These are phyloP conservation scores for Helogale parvula DNA, from an alignment of 2,113 vertebrate species.

Conservation along the genomic window DNA sequence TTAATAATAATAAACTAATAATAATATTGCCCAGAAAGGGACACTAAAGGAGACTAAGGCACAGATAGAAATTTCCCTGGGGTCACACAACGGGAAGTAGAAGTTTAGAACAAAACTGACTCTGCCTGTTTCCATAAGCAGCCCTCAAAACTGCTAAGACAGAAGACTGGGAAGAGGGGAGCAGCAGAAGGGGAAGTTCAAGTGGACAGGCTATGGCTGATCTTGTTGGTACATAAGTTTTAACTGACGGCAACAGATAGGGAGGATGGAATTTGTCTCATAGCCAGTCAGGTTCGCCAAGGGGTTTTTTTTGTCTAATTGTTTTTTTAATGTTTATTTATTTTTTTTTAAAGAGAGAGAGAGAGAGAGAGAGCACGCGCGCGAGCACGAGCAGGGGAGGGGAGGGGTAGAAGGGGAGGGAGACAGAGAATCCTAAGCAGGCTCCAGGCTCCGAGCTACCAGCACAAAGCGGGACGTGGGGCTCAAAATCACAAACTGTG, in stretches of 20 bases:
- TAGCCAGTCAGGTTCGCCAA: neutral
- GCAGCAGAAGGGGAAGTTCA: neutral
- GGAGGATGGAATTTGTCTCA: neutral
- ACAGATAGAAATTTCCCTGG: neutral
- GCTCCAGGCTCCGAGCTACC: no score
- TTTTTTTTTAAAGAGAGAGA: no score
- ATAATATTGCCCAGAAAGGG: neutral
- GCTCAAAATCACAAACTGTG: no score
- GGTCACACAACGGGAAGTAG: no score
- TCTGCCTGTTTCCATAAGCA: neutral
- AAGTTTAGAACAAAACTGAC: neutral
- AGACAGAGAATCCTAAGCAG: no score
- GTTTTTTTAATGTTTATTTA: no score
- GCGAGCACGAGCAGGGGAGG: no score
- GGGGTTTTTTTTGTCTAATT: neutral
- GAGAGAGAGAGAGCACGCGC: no score
- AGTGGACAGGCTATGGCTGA: neutral
- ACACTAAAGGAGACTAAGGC: neutral
- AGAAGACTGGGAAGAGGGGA: neutral
- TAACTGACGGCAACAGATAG: neutral
- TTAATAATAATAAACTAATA: no score
- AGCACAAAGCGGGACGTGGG: no score
- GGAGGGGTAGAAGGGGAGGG: no score
- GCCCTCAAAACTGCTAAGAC: neutral
- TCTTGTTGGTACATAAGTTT: neutral